Conservation (phyloP, 2,888 invertebrate species). For the Xiphydria camelus region DNA sequence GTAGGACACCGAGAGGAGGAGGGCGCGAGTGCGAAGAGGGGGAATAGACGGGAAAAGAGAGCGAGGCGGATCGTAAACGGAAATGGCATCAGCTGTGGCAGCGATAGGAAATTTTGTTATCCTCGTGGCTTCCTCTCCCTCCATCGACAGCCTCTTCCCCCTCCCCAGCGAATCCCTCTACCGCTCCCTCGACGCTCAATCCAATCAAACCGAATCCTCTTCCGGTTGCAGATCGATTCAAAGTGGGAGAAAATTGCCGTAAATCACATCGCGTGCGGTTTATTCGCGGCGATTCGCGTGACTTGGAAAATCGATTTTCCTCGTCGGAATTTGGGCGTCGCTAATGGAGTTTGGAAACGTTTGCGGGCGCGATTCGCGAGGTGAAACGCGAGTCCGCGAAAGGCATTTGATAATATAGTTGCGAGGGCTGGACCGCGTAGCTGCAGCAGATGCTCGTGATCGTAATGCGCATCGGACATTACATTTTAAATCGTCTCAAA, state of each 20-base stretch:
- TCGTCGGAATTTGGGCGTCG: too few relatives aligned
- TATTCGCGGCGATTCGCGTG: not conserved
- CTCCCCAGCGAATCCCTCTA: conserved; percentile 1
- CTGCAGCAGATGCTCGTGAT: too few relatives aligned
- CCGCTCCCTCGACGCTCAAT: conserved; percentile 15
- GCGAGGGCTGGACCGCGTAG: too few relatives aligned
- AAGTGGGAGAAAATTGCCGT: not conserved
- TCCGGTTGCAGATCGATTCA: conserved; percentile 16
- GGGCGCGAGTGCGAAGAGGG: too few relatives aligned
- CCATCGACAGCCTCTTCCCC: conserved; percentile 2
- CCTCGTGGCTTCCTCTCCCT: not conserved
- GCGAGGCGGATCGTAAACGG: not conserved
- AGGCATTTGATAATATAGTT: too few relatives aligned
- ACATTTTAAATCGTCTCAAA: too few relatives aligned
- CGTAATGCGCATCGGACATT: too few relatives aligned
- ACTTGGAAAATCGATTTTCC: too few relatives aligned
- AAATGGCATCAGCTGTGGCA: conserved; percentile 8
- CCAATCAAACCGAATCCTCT: conserved; percentile 19
- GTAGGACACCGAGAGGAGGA: too few relatives aligned
- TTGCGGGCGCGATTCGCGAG: too few relatives aligned
- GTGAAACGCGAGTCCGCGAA: too few relatives aligned
- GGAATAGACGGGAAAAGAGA: not conserved
- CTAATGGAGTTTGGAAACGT: too few relatives aligned
- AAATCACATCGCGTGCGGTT: not conserved
- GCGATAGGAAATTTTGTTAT: conserved; percentile 10